phyloP scores from a whole-genome alignment of 2,797 vertebrate species.

The Etheostoma nigrum region DNA sequence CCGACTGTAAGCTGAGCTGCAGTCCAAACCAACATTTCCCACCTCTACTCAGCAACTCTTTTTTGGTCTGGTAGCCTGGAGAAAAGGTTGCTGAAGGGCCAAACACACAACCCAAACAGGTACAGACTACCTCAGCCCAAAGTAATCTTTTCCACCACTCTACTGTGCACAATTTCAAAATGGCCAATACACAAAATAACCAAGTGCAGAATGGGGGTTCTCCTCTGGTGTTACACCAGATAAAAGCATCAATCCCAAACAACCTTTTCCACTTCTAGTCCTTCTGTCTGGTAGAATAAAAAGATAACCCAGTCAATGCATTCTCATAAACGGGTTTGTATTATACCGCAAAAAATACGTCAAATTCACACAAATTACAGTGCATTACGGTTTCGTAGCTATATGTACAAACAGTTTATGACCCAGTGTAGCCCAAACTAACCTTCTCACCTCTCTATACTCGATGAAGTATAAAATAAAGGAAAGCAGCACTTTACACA shows the following conservation, averaged over 20 bases:
- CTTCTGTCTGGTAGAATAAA: background rate
- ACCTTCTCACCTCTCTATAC: background rate
- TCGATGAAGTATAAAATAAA: conserved; percentile 7
- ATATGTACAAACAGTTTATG: no score
- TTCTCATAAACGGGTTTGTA: no score
- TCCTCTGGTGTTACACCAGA: conserved; percentile 3
- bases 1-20: background rate
- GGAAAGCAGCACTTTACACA: conserved; percentile 7
- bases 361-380: no score
- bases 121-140: background rate
- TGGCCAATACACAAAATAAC: conserved; percentile 4
- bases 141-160: background rate
- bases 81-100: background rate
- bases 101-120: background rate
- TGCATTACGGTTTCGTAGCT: no score
- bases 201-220: background rate
- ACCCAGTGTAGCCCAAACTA: background rate
- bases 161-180: conserved; percentile 16
- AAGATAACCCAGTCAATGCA: background rate
- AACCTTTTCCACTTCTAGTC: conserved; percentile 2
- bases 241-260: conserved; percentile 11
- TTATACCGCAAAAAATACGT: no score
- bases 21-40: conserved; percentile 3
- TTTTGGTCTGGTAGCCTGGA: background rate
- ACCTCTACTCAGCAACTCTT: conserved; percentile 3